These are phyloP conservation scores for Emesis furor DNA, from an alignment of 2,888 invertebrate species.

Conservation along the genomic window DNA sequence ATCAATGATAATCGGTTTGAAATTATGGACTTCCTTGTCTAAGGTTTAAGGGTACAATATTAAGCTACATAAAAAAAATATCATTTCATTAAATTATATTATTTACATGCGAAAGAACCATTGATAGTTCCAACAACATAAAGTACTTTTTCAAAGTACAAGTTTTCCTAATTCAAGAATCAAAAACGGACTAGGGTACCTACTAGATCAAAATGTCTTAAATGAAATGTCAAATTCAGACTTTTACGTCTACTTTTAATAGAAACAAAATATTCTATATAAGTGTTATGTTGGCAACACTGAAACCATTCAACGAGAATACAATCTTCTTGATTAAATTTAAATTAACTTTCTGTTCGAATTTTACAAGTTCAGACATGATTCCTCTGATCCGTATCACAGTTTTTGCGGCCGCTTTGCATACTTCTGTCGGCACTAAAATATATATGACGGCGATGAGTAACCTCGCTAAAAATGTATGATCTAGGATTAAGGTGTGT, in stretches of 20 bases:
- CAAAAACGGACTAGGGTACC: no score
- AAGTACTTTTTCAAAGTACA: no score
- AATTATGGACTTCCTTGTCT: neutral
- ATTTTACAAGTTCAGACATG: conserved; percentile 87
- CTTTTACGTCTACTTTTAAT: neutral
- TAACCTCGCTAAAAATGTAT: conserved; percentile 81
- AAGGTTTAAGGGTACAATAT: neutral
- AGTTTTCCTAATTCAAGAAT: no score
- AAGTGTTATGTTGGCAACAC: neutral
- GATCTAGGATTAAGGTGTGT: conserved; percentile 61
- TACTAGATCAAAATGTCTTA: neutral
- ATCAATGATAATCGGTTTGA: neutral
- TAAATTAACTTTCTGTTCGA: conserved; percentile 28
- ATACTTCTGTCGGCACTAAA: conserved; percentile 78
- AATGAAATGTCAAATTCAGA: neutral
- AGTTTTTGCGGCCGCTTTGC: conserved; percentile 85
- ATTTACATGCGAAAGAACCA: no score
- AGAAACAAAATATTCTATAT: neutral
- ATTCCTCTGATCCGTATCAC: conserved; percentile 80
- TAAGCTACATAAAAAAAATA: neutral
- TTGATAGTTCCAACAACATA: no score
- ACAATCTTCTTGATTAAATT: neutral
- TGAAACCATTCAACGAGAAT: neutral
- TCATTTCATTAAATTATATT: no score
- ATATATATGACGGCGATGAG: conserved; percentile 80